Percentiles rank a stretch among this genome's conserved stretches.
phyloP scores from a whole-genome alignment of 2,797 vertebrate species.

The Phrynocephalus guinanensis region DNA sequence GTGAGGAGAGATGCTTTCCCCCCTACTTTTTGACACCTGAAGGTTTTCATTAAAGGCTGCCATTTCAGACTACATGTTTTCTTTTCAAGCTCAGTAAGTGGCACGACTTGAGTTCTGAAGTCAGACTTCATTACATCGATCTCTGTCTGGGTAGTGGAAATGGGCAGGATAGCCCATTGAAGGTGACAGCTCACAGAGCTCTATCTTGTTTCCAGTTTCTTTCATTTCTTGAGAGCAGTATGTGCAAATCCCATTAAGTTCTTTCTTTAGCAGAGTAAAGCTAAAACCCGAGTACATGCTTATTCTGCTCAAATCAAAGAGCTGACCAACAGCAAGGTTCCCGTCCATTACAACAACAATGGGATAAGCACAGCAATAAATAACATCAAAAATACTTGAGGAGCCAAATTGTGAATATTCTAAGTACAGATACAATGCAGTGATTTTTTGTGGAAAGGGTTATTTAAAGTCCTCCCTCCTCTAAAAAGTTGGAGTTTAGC shows the following conservation, averaged over 20 bases:
- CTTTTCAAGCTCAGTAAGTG: constrained; percentile 27
- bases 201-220: constrained; percentile 26
- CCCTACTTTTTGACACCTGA: not conserved
- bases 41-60: not conserved
- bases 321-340: not conserved
- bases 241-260: constrained; percentile 28
- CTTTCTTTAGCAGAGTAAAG: constrained; percentile 25
- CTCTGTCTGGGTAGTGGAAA: constrained; percentile 36
- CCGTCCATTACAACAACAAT: no score
- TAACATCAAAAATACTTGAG: not conserved
- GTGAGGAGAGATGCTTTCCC: not conserved
- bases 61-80: not conserved
- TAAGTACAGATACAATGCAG: constrained; percentile 5
- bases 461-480: not conserved
- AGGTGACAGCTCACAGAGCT: constrained; percentile 33
- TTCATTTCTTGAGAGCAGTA: constrained; percentile 29
- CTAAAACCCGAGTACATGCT: constrained; percentile 16
- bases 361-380: not conserved
- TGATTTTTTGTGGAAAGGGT: not conserved
- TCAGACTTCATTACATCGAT: constrained; percentile 16
- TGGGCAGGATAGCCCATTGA: constrained; percentile 29
- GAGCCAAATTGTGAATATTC: constrained; percentile 2
- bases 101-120: constrained; percentile 26
- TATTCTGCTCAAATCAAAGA: not conserved
- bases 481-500: not conserved